Evolutionary conservation across 2,797 vertebrate genomes (phyloP), one percentile per base, ranked within the genome.

Genomic region (Holocentrus rufus): DNA sequence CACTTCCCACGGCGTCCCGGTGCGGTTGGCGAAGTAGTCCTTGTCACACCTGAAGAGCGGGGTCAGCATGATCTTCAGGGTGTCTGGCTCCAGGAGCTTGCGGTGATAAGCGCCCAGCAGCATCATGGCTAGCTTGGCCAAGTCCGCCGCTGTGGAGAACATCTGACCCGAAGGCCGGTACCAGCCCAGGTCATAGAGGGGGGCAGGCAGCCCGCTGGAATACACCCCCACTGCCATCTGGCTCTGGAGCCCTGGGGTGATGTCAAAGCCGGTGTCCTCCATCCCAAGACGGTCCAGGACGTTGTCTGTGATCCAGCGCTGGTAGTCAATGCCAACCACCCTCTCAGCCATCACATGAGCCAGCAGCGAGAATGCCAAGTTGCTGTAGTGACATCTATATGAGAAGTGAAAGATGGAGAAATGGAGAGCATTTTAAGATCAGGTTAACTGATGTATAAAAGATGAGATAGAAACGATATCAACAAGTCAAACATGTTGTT

Each of bases 131-230:
- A 99, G 89, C 88, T 96, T 99, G 79, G 97, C 97, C 72, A 99
- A 83, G 89, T 99, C 97, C 0, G 96, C 95, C 0, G 96, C 88
- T 0, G 97, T 98, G 69, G 97, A 98, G 82, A 95, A 98, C 97
- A 98, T 99, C 91, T 98, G 98, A 10, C 97, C 97, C 0, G 97
- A 97, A 0, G 97, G 98, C 0, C 96, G 93, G 77, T 98, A 98
- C 97, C 97, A 99, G 69, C 97, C 97, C 9, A 98, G 92, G 81
- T 98, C 96, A 1, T 98, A 98, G 22, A 98, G 95, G 0, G 96
- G 96, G 0, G 96, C 96, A 0, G 93, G 92, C 78, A 94, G 94
- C 0, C 90, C 95, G 0, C 94, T 96, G 77, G 94, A 50, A 0
- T 99, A 98, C 69, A 98, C 95, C 1, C 97, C 98, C 0, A 95